Evolutionary conservation across 2,888 invertebrate species (phyloP).

Genomic region (Gnatocerus cornutus): DNA sequence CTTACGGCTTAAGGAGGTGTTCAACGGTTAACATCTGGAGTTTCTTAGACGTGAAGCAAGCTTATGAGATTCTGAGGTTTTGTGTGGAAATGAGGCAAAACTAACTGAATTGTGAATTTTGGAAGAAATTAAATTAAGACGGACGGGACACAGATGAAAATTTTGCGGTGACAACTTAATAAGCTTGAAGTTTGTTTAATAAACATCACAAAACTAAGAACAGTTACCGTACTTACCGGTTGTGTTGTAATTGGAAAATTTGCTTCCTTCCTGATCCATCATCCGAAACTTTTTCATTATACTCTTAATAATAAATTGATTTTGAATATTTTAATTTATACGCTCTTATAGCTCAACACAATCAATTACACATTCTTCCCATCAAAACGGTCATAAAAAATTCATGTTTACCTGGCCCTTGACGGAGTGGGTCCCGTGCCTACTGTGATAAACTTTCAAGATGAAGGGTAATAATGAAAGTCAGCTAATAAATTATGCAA

Average conservation of each 20-base stretch:
- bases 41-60: constrained; percentile 26
- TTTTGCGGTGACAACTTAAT: constrained; percentile 4
- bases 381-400: not conserved
- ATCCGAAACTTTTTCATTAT: no score
- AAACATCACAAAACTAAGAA: no score
- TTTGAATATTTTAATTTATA: no score
- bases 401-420: not conserved
- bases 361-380: not conserved
- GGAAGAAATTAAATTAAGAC: not conserved
- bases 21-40: constrained; percentile 38
- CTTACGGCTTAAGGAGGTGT: constrained; percentile 27
- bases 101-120: constrained; percentile 1
- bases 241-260: no score
- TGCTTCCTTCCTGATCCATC: no score
- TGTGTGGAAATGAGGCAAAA: not conserved
- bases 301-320: no score
- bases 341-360: not conserved
- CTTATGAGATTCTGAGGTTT: constrained; percentile 26
- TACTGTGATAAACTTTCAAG: not conserved
- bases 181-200: not conserved
- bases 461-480: constrained; percentile 22
- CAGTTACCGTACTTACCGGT: no score
- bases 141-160: not conserved
- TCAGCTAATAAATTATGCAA: constrained; percentile 37
- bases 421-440: not conserved